A percentile compares a stretch with the other conserved stretches of the same genome.
Conservation (phyloP, 2,113 vertebrate genomes). For the Myotis brandtii region DNA sequence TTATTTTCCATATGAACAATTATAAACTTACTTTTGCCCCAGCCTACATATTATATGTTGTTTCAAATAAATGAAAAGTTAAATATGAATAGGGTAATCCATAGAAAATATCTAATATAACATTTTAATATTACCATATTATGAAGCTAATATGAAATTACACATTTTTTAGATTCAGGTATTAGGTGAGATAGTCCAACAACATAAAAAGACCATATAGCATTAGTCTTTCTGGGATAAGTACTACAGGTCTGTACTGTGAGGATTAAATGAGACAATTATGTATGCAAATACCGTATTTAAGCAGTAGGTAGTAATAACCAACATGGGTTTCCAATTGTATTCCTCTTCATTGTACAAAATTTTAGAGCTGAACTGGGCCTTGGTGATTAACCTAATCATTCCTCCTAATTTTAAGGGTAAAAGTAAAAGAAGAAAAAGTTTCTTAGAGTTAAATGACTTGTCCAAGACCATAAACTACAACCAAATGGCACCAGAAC, state of each 20-base stretch:
- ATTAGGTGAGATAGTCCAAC: not conserved
- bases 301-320: not conserved
- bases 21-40: not conserved
- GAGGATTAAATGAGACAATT: not conserved
- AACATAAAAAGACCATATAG: not conserved
- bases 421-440: not conserved
- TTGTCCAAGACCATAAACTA: not conserved
- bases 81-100: not conserved
- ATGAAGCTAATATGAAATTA: not conserved
- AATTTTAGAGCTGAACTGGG: not conserved
- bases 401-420: not conserved
- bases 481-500: not conserved
- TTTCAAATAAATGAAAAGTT: conserved; percentile 31
- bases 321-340: not conserved
- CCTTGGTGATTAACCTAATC: not conserved
- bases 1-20: not conserved
- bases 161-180: not conserved
- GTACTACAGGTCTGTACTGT: not conserved
- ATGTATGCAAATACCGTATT: not conserved
- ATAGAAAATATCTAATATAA: not conserved
- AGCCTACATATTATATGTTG: not conserved
- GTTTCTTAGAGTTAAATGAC: not conserved
- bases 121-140: not conserved
- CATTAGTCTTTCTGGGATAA: not conserved
- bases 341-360: not conserved